Evolutionary conservation across 2,797 vertebrate species (phyloP), one percentile per base, ranked within the genome.

Genomic region (Pangasius krempfi): DNA sequence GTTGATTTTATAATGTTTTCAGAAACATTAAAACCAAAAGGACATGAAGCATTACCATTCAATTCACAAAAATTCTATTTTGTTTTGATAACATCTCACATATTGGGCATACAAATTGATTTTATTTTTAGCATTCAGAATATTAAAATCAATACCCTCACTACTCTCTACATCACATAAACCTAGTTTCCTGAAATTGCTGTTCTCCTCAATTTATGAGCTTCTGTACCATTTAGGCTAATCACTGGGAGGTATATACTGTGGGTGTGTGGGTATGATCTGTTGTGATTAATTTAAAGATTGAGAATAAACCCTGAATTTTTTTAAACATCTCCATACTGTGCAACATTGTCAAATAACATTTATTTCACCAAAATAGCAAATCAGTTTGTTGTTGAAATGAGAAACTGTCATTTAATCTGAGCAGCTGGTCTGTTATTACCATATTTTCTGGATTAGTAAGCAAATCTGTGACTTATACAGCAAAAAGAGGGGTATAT

Each of bases 401-500:
- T 70, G 66, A 70, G 30, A 70, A 72, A 25, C 70, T 73, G 22
- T 75, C 40, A 76, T 76, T 76, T 76, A 76, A 7, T 76, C n/a
- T 30, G 1, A 4, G 52, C n/a, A 79, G 30, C n/a, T 25, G 78
- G 9, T 56, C n/a, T 80, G 76, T 80, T 80, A 56, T 33, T 56
- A 80, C 52, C 30, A 33, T 80, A 50, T 80, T 80, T 80, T 80
- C 33, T 81, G 20, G n/a, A 79, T 79, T 54, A 30, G 25, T 81
- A 58, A 80, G 54, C 30, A 81, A 37, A 37, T 58, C n/a, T 60
- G 4, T 37, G 54, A 81, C 6, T 52, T 30, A 56, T 20, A 30
- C 16, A 60, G 33, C 30, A 81, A 37, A 25, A 81, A 58, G 20
- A 81, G 30, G 18, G 37, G 9, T 40, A 13, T 60, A 40, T 52